Evolutionary conservation across 1,140 invertebrate genomes (phyloP), one percentile per base, ranked within the genome.

Genomic region (Papilio xuthus): DNA sequence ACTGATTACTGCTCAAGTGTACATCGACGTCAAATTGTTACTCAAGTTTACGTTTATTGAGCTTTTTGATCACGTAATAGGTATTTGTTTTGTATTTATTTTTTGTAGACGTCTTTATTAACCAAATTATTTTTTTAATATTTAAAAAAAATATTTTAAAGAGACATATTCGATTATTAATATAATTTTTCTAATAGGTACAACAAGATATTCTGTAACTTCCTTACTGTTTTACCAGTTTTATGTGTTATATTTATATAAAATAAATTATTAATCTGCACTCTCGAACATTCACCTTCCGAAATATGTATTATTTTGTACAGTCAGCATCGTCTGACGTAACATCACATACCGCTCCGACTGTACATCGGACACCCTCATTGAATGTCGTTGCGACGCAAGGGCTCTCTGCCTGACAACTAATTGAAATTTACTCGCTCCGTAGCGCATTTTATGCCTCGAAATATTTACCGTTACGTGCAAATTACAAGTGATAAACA

Each of bases 361-460:
- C n/a, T 28, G 60, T 53, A 53, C 50, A 63, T 10, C 20, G 20
- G 56, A 26, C 23, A 8, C 73, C 73, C 50, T 26, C 47, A 20
- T 26, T 28, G 32, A 63, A 6, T 60, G n/a, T 42, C 74, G 50
- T 18, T 10, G 32, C n/a, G 26, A 76, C 74, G 50, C 28, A 63
- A 76, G 74, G 74, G 53, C 74, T 41, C 53, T 76, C 74, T 12
- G 53, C 53, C 53, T 37, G 74, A 32, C 13, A 76, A 76, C 74
- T 76, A 76, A 76, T 76, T 76, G 74, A 41, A 76, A 41, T 76
- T 76, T 76, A 76, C n/a, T 60, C 74, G 74, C 53, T 76, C 18
- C 53, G 53, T 32, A 76, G 74, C 53, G 53, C 74, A 63, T 76
- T 76, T 76, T 60, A 41, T 56, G 74, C 23, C 50, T 12, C 53